Percentiles rank a stretch among this genome's conserved stretches.
Conservation (phyloP, 23 tunicate species). For the Oikopleura dioica region DNA sequence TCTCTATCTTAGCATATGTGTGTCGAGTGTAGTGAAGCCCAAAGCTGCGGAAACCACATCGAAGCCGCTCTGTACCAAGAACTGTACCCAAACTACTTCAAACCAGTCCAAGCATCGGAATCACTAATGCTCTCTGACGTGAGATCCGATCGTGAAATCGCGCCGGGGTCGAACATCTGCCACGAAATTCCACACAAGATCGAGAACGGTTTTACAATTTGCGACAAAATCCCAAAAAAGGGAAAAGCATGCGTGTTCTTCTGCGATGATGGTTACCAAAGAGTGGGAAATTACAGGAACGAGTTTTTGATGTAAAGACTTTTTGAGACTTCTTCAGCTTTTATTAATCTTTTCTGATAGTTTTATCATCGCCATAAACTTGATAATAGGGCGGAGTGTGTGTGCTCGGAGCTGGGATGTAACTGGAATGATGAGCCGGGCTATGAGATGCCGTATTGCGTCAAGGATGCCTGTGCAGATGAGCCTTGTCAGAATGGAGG, state of each 20-base stretch:
- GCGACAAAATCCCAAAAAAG: neutral
- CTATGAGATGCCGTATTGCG: neutral
- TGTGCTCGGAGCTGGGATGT: neutral
- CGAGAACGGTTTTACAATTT: neutral
- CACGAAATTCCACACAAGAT: neutral
- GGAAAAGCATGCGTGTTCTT: neutral
- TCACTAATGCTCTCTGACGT: too few relatives aligned
- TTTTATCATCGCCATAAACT: too few relatives aligned
- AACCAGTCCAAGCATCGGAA: neutral
- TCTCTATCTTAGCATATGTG: too few relatives aligned
- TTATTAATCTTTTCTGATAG: too few relatives aligned
- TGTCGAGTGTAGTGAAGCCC: neutral
- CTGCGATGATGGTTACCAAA: neutral
- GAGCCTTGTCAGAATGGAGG: too few relatives aligned
- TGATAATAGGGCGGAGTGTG: neutral
- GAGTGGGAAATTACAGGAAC: neutral
- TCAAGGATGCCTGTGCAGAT: too few relatives aligned
- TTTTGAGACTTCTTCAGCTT: too few relatives aligned
- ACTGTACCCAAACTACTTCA: neutral
- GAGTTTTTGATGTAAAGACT: too few relatives aligned
- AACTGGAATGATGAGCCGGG: neutral
- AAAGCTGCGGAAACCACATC: neutral
- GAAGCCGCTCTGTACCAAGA: neutral
- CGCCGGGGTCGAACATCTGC: neutral
- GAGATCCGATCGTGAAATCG: too few relatives aligned